phyloP scores from a whole-genome alignment of 2,888 invertebrate genomes.

The Matsumyia berberina region DNA sequence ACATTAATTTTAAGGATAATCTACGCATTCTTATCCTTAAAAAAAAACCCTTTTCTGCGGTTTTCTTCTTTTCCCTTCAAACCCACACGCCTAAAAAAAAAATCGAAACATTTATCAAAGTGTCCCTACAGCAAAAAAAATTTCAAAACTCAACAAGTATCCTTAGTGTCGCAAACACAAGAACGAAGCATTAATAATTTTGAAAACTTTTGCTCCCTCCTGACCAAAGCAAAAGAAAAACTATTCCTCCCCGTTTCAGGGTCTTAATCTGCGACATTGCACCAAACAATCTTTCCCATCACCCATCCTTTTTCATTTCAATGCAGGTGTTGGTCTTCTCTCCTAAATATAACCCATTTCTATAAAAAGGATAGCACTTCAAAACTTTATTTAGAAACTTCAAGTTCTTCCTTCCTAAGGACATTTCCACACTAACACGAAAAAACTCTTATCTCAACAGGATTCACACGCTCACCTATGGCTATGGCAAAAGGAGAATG shows the following conservation, averaged over 20 bases:
- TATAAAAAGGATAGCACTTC: slow-evolving; percentile 20
- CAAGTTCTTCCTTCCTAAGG: slow-evolving; percentile 25
- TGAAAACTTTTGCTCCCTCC: slow-evolving; percentile 15
- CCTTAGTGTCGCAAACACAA: slow-evolving; percentile 23
- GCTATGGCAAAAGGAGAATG: no score
- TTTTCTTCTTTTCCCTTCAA: neutral
- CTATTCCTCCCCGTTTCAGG: neutral
- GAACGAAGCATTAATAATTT: slow-evolving; percentile 35
- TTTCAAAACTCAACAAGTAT: slow-evolving; percentile 52
- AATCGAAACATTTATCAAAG: slow-evolving; percentile 2
- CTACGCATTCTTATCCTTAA: no score
- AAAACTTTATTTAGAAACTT: slow-evolving; percentile 36
- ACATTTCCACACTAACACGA: slow-evolving; percentile 38
- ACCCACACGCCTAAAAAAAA: neutral
- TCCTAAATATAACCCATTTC: slow-evolving; percentile 29
- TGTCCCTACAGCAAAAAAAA: neutral
- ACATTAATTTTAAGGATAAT: no score
- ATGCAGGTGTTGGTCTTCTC: slow-evolving; percentile 28
- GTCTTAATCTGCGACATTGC: slow-evolving; percentile 48
- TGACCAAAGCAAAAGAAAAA: neutral
- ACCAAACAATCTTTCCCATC: slow-evolving; percentile 21
- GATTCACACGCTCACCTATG: slow-evolving; percentile 41
- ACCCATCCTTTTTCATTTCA: neutral
- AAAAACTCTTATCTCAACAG: slow-evolving; percentile 21
- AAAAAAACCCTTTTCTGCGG: no score